Conservation (phyloP, 2,888 invertebrate genomes). For the Cheilosia vernalis region DNA sequence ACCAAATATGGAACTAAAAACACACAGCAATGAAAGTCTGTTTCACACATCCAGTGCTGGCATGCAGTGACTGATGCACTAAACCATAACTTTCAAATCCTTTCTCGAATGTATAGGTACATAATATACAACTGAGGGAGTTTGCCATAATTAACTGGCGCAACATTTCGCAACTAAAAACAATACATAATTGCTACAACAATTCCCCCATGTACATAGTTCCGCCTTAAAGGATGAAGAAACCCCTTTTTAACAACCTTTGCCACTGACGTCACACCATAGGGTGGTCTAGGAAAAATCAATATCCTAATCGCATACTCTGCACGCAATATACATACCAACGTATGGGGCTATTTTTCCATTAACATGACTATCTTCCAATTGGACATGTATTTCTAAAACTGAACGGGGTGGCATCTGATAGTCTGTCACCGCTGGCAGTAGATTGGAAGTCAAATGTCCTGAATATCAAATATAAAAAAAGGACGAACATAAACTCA, state of each 20-base stretch:
- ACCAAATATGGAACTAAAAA: too few relatives aligned
- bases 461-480: slow-evolving; percentile 41
- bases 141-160: background rate
- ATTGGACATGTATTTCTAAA: background rate
- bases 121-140: background rate
- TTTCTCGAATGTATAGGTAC: background rate
- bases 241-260: background rate
- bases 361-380: background rate
- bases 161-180: background rate
- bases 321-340: slow-evolving; percentile 8
- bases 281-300: slow-evolving; percentile 25
- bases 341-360: background rate
- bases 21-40: too few relatives aligned
- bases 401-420: background rate
- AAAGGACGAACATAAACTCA: too few relatives aligned
- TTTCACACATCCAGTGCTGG: too few relatives aligned
- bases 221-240: background rate
- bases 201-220: background rate
- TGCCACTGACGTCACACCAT: slow-evolving; percentile 29
- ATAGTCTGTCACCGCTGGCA: slow-evolving; percentile 21
- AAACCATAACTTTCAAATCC: background rate
- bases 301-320: slow-evolving; percentile 21
- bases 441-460: slow-evolving; percentile 35
- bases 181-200: background rate
- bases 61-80: background rate